A percentile compares a stretch with the other conserved stretches of the same genome.
Conservation (phyloP, 2,797 vertebrate species). For the Salmo trutta region DNA sequence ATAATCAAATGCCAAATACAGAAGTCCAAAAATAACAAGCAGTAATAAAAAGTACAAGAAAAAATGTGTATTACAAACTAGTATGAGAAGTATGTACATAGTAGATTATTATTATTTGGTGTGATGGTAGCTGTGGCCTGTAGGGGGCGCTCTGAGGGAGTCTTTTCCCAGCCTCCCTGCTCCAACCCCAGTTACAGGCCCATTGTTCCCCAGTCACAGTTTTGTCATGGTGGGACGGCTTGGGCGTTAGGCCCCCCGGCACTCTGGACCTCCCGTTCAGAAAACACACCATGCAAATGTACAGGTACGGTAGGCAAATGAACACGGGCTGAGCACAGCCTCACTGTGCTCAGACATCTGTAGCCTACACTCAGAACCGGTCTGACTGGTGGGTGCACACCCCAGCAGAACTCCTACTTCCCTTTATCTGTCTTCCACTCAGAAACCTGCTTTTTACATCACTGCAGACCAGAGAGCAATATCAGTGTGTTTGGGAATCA, state of each 20-base stretch:
- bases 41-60: no score
- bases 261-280: conserved; percentile 21
- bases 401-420: neutral
- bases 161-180: neutral
- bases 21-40: no score
- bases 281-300: conserved; percentile 49
- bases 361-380: conserved; percentile 29
- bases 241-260: conserved; percentile 23
- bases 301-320: conserved; percentile 15
- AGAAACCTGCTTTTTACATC: neutral
- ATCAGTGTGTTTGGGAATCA: neutral
- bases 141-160: neutral
- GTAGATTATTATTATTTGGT: neutral
- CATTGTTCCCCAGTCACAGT: conserved; percentile 36
- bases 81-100: no score
- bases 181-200: neutral
- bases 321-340: neutral
- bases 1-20: no score
- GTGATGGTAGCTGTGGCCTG: neutral
- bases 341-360: neutral
- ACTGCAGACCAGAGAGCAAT: neutral
- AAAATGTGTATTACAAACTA: no score
- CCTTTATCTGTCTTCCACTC: conserved; percentile 9
- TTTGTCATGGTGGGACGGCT: conserved; percentile 32
- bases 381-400: conserved; percentile 21